phyloP scores from a whole-genome alignment of 2,888 invertebrate genomes.

The Idaea dimidiata region DNA sequence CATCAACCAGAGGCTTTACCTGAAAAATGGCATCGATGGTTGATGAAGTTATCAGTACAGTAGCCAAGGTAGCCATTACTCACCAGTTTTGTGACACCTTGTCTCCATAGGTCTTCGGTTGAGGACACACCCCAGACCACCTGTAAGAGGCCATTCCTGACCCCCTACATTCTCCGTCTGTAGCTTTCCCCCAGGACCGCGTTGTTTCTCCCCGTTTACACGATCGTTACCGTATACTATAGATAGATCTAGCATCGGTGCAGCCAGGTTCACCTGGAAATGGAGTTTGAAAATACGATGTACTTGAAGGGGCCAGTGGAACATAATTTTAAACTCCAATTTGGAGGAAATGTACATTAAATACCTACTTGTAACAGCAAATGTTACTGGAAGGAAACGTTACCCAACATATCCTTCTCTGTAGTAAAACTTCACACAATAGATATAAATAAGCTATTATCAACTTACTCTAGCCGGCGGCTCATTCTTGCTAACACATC shows the following conservation, averaged over 20 bases:
- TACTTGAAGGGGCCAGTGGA: too few relatives aligned
- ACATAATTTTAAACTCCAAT: too few relatives aligned
- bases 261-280: conserved; percentile 41
- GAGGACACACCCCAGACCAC: conserved; percentile 31
- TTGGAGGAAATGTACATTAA: too few relatives aligned
- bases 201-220: conserved; percentile 15
- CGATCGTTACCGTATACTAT: conserved; percentile 37
- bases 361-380: background rate
- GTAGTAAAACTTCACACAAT: too few relatives aligned
- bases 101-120: conserved; percentile 46
- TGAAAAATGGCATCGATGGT: too few relatives aligned
- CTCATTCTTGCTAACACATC: conserved; percentile 35
- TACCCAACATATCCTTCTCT: too few relatives aligned
- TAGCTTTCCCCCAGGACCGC: conserved; percentile 36
- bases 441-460: too few relatives aligned
- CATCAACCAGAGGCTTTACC: too few relatives aligned
- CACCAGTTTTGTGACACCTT: conserved; percentile 50
- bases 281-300: too few relatives aligned
- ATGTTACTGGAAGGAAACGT: background rate
- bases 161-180: conserved; percentile 33
- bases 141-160: conserved; percentile 39
- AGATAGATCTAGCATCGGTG: conserved; percentile 45
- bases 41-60: too few relatives aligned
- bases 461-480: conserved; percentile 41
- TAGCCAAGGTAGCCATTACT: conserved; percentile 21